Base-by-base conservation (phyloP, 2,113 vertebrate genomes). In the Ophiodon elongatus region DNA sequence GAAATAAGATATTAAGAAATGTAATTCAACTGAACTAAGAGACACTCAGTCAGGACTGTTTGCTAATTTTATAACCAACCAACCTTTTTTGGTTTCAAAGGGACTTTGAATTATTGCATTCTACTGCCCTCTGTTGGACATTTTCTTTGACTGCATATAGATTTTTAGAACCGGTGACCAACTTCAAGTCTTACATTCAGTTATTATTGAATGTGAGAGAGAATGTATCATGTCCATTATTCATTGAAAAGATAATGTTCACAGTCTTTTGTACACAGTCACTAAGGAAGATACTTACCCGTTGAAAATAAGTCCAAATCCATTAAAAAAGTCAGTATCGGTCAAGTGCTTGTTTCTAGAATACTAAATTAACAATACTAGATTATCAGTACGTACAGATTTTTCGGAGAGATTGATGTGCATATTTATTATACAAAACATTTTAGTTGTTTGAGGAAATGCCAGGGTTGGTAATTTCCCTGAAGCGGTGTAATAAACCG, bases 111-210 rank as follows among this genome's bases (percentile, higher is more conserved):
- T 62, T 15, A 4, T 81, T 54, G 29, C 50, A 37, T 65, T 78
- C 41, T 25, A 70, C 84, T 68, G 90, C 89, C 88, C 85, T 78
- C 93, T 93, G 78, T 14, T 91, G 93, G 91, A 3, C 47, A 5
- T 0, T 3, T 1, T 4, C 13, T 41, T 9, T 6, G 76, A 68
- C 63, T 79, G 57, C 78, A 73, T 0, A 11, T 45, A n/a, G 47
- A 27, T 56, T 19, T 73, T 31, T 57, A 8, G 3, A 62, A 72
- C 65, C 64, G 66, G 84, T 70, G 70, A 67, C 47, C 45, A 3
- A 39, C 6, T n/a, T 45, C 11, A 2, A 21, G 74, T 17, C 9
- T 45, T 2, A 8, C n/a, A 31, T n/a, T 17, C 15, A 37, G 17
- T 50, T 11, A 8, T 19, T 11, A n/a, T 6, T 70, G 2, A 14